Percentiles rank a stretch among this genome's conserved stretches.
phyloP scores from a whole-genome alignment of 2,797 vertebrate genomes.

The Gymnopithys bicolor region DNA sequence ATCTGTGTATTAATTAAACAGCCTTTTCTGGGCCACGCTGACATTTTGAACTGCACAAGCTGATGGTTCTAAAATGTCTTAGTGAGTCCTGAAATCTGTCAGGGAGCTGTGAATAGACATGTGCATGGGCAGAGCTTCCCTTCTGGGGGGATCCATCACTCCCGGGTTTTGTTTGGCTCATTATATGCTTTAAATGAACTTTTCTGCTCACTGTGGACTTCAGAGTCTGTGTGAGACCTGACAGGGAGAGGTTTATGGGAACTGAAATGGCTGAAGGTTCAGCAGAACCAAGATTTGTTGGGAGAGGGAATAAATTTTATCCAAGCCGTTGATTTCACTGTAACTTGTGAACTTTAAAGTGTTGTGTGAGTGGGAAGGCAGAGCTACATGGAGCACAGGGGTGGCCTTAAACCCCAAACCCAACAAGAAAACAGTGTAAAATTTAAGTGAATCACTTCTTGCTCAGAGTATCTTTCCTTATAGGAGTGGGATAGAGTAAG shows the following conservation, averaged over 20 bases:
- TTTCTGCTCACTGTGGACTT: background rate
- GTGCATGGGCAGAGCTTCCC: background rate
- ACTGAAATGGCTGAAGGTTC: background rate
- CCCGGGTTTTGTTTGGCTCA: background rate
- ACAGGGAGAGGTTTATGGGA: background rate
- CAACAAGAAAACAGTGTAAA: background rate
- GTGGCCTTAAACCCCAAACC: background rate
- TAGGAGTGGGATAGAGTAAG: background rate
- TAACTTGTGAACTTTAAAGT: background rate
- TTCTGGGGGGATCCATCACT: background rate
- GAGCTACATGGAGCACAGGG: background rate
- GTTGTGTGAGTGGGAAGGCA: slow-evolving; percentile 28
- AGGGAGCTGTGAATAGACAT: rapidly evolving
- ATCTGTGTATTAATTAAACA: background rate
- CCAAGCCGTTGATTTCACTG: background rate
- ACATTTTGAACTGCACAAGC: background rate
- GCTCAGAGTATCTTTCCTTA: background rate
- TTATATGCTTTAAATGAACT: background rate
- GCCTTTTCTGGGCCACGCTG: background rate
- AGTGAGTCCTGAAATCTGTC: rapidly evolving
- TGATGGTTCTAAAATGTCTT: background rate
- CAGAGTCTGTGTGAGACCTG: background rate
- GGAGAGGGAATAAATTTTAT: background rate
- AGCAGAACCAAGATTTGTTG: background rate
- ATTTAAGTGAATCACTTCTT: background rate